A percentile compares a stretch with the other conserved stretches of the same genome.
phyloP scores from a whole-genome alignment of 2,113 vertebrate genomes.

The Calidris pygmaea region DNA sequence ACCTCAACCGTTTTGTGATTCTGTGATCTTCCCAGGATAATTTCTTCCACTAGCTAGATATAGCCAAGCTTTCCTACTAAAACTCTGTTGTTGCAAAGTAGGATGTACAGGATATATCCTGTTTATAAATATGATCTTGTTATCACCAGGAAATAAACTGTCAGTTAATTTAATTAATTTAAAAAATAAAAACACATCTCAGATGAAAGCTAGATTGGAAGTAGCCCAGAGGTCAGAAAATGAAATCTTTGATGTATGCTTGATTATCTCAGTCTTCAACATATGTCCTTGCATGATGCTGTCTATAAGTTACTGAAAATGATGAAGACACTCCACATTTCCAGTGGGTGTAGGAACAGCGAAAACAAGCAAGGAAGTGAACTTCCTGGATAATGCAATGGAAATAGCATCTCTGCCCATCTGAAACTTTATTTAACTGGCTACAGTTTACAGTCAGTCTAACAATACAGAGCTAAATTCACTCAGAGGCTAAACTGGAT shows the following conservation, averaged over 20 bases:
- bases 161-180: slow-evolving; percentile 49
- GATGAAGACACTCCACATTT: slow-evolving; percentile 33
- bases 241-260: slow-evolving; percentile 38
- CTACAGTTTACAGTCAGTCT: slow-evolving; percentile 5
- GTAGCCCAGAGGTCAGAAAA: slow-evolving; percentile 46
- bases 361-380: slow-evolving; percentile 36
- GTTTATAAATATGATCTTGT: slow-evolving; percentile 38
- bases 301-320: slow-evolving; percentile 43
- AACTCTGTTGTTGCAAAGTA: neutral
- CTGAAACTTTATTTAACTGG: slow-evolving; percentile 14
- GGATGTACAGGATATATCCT: neutral
- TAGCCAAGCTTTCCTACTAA: neutral
- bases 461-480: neutral
- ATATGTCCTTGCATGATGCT: slow-evolving; percentile 24
- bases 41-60: neutral
- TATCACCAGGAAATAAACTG: slow-evolving; percentile 37
- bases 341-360: slow-evolving; percentile 17
- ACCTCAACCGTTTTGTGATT: neutral
- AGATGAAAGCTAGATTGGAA: slow-evolving; percentile 39
- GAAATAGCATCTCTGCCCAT: slow-evolving; percentile 1
- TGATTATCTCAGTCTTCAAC: slow-evolving; percentile 16
- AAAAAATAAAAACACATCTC: neutral
- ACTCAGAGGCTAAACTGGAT: neutral
- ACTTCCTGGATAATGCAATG: neutral
- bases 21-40: neutral